Base-by-base conservation (phyloP, 2,888 invertebrate genomes). In the Epirrita christyi region DNA sequence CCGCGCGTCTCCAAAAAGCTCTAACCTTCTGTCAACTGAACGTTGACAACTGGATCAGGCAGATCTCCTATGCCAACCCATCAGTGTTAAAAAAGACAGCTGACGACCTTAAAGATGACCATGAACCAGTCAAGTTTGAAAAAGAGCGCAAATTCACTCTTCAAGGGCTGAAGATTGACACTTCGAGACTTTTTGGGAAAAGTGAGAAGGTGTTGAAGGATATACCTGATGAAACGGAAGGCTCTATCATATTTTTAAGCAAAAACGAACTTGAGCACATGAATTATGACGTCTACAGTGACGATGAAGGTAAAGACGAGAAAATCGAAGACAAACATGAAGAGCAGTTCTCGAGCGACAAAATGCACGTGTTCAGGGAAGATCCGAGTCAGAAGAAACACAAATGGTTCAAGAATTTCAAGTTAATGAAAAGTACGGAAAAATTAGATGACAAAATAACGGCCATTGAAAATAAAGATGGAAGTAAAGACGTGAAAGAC, bases 341-440 rank as follows among this genome's bases (percentile, higher is more conserved):
- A 11, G 90, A 92, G 63, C 80, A 85, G 37, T 92, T 92, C 58
- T 77, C 85, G 7, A 89, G 76, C 65, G 92, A 92, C 28, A 92
- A 91, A 72, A 92, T 92, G 89, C 91, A 86, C 3, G 92, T 92
- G 1, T 92, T 92, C 62, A 83, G 92, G 73, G 92, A 92, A 80
- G 92, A 92, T 66, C 81, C 83, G 0, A 86, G 72, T 1, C 87
- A 89, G 1, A 95, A 95, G 75, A 93, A 94, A 59, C 91, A 77
- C 68, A 95, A 94, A 75, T 95, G 95, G 95, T 95, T 95, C 69
- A 93, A 94, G 67, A 93, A 93, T 75, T 81, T 93, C 48, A 94
- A 93, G 72, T 80, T 93, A 5, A 70, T 93, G 32, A 91, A 91
- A 54, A 90, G 91, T 45, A 91, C 86, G 5, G 92, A 84, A 64